These are phyloP conservation scores for Micoletzkya japonica DNA, from an alignment of 2,888 invertebrate species.

Conservation along the genomic window DNA sequence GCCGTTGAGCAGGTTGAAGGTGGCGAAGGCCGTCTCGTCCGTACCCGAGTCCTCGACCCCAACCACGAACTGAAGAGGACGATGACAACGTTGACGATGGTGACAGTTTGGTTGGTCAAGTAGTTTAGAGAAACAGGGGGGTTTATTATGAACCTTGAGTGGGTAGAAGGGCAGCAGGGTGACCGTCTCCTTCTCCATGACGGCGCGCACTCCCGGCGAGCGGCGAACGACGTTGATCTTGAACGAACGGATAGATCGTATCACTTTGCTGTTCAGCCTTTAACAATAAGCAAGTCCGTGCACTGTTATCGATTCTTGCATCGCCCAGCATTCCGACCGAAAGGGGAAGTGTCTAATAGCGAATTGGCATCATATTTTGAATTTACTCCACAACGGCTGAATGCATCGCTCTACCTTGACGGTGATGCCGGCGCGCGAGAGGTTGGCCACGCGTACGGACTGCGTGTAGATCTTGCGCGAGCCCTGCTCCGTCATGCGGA, in stretches of 20 bases:
- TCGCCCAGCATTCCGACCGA: too few species aligned
- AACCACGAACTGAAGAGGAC: constrained; percentile 14
- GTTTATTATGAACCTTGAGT: background rate
- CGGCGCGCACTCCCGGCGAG: background rate
- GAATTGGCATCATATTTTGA: background rate
- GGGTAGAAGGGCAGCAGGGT: constrained; percentile 13
- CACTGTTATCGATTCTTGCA: too few species aligned
- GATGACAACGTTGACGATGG: background rate
- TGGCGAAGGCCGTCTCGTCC: constrained; percentile 11
- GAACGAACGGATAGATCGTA: background rate
- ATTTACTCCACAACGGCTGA: background rate
- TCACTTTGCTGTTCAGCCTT: too few species aligned
- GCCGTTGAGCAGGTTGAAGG: background rate
- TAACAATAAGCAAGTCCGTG: too few species aligned
- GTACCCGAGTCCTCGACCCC: background rate
- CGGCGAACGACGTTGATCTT: constrained; percentile 17
- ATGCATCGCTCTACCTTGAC: constrained; percentile 1
- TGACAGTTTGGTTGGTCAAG: background rate
- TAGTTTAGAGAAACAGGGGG: background rate
- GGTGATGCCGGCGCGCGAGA: constrained; percentile 9
- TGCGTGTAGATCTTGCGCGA: too few species aligned
- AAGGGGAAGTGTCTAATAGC: background rate
- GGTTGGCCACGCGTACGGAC: constrained; percentile 21
- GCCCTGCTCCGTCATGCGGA: too few species aligned
- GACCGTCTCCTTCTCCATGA: constrained; percentile 14